Percentiles rank a stretch among this genome's conserved stretches.
phyloP scores from a whole-genome alignment of 2,888 invertebrate genomes.

The Terebella lapidaria region DNA sequence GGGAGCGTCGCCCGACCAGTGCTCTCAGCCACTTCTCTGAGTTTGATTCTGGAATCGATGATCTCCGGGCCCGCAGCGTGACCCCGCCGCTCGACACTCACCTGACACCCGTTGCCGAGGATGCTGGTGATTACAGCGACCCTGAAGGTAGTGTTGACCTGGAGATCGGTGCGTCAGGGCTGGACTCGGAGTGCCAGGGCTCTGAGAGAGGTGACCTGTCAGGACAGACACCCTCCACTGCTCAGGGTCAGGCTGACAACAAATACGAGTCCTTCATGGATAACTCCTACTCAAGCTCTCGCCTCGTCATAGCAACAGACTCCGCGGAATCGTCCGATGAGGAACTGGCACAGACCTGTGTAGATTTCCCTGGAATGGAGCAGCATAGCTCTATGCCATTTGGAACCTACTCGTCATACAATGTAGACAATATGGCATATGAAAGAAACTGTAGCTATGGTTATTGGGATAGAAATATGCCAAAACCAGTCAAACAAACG shows the following conservation, averaged over 20 bases:
- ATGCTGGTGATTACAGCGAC: not conserved
- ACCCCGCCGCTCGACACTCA: not conserved
- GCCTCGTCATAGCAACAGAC: too few species aligned
- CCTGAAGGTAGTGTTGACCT: not conserved
- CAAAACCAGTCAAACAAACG: too few species aligned
- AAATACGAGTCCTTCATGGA: not conserved
- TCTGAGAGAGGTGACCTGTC: not conserved
- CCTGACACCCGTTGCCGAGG: not conserved
- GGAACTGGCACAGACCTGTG: not conserved
- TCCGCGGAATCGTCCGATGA: too few species aligned
- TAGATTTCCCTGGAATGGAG: not conserved
- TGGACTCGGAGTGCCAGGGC: not conserved
- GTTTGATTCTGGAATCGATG: constrained; percentile 1
- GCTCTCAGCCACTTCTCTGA: constrained; percentile 1
- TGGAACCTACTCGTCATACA: not conserved
- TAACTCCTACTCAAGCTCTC: too few species aligned
- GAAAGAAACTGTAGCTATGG: not conserved
- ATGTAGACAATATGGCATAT: not conserved
- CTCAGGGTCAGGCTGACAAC: not conserved
- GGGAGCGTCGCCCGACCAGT: not conserved
- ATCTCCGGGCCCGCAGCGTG: not conserved
- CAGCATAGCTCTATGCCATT: not conserved
- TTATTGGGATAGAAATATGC: not conserved
- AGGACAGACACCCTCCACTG: not conserved
- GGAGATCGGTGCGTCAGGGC: not conserved